A percentile compares a stretch with the other conserved stretches of the same genome.
These are phyloP conservation scores for Chloebia gouldiae DNA, from an alignment of 2,113 vertebrate genomes.

Conservation along the genomic window DNA sequence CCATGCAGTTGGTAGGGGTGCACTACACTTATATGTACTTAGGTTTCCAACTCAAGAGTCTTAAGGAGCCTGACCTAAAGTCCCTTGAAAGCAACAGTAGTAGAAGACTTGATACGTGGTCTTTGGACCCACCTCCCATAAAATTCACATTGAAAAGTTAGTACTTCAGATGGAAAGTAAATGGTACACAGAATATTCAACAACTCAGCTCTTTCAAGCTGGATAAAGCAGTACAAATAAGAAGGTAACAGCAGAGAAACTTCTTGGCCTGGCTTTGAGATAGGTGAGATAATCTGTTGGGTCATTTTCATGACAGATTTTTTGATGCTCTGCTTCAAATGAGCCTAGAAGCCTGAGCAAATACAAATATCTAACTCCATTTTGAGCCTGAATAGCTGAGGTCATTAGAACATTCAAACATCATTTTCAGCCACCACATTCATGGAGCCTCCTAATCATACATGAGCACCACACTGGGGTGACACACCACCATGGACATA, in stretches of 20 bases:
- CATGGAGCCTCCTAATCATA: accelerated
- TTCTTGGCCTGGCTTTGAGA: background rate
- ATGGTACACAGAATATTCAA: background rate
- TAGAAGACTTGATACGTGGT: background rate
- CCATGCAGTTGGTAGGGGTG: background rate
- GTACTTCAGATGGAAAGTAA: background rate
- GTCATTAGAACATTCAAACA: background rate
- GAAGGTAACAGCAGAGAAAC: background rate
- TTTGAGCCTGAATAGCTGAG: background rate
- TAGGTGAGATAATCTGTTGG: background rate
- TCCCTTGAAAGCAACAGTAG: background rate
- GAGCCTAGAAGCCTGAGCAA: background rate
- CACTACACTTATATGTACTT: background rate
- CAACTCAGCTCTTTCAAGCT: background rate
- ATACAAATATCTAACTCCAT: background rate
- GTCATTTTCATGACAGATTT: background rate
- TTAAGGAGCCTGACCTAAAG: background rate
- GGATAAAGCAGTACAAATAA: background rate
- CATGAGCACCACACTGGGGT: background rate
- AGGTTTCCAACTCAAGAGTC: background rate
- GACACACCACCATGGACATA: background rate
- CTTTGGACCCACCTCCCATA: background rate
- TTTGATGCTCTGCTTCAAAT: background rate
- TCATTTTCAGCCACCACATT: background rate
- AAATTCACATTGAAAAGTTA: background rate